Base-by-base conservation (phyloP, 2,888 invertebrate genomes). In the Caenorhabditis sp. region DNA sequence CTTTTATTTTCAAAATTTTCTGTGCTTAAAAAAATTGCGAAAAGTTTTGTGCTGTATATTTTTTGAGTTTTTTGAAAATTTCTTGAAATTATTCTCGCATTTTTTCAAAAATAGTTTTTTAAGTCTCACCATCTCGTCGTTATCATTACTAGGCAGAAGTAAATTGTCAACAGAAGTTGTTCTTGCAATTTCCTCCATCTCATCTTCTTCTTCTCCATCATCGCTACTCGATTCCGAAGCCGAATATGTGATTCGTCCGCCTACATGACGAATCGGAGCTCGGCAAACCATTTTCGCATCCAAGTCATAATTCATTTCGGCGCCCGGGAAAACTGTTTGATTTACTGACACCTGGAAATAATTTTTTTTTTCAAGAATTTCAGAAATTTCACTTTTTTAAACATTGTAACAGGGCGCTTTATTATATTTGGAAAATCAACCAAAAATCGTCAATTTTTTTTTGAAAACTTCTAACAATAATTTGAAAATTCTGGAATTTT, bases 251-350 rank as follows among this genome's bases (percentile, higher is more conserved):
- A 23, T 23, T 53, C 2, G 69, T 53, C 2, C 65, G 31, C 2
- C n/a, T n/a, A 27, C 26, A 27, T 17, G 57, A 14, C 26, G 59
- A 59, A 49, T n/a, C 21, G n/a, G 65, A 5, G 23, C 55, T 6
- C 65, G 66, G 10, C 62, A 62, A 31, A 73, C 68, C 8, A 65
- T 24, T 55, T 65, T 73, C 12, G 57, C 55, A 17, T 81, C 77
- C 61, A 77, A 21, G 43, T 85, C 83, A 37, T 79, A 81, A 57
- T 60, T 76, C 12, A 79, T 59, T 50, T 85, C 82, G 4, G 84
- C 82, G 1, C 85, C 85, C 10, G 77, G 80, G 61, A 85, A 85
- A 1, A 84, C 72, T 12, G 78, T 79, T n/a, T 79, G 69, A 61
- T 84, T 73, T 0, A 75, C 65, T 0, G 75, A 67, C 8, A 82